Evolutionary conservation across 35 echinoderm and acorn worm species (phyloP).

Genomic region (Holothuria glaberrima): DNA sequence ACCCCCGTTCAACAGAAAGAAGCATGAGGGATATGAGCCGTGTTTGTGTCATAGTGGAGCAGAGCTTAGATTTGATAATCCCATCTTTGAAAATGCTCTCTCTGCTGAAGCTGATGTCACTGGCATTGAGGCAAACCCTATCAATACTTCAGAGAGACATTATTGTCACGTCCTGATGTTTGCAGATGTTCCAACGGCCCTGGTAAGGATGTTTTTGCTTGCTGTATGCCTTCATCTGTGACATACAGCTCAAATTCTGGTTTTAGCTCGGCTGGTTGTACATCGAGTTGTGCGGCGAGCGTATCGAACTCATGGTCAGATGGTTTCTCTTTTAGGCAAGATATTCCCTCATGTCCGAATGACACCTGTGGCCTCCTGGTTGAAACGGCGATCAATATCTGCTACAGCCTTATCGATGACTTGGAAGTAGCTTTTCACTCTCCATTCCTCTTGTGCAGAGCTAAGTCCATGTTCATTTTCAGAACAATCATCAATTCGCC

Average conservation of each 20-base stretch:
- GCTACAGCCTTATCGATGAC: background rate
- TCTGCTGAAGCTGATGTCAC: background rate
- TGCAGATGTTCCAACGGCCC: no score
- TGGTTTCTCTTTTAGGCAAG: background rate
- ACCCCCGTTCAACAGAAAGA: background rate
- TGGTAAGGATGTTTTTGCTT: no score
- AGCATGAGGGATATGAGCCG: slow-evolving; percentile 2
- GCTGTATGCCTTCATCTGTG: no score
- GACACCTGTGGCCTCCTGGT: background rate
- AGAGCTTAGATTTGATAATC: background rate
- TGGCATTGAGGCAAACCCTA: no score
- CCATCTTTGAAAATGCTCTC: slow-evolving; percentile 1
- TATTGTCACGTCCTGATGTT: no score
- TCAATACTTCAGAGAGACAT: no score
- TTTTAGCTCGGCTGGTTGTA: no score
- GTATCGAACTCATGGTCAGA: no score
- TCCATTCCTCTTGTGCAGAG: background rate
- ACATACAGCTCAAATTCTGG: no score
- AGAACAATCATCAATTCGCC: background rate
- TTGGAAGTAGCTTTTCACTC: slow-evolving; percentile 15
- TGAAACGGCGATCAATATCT: slow-evolving; percentile 14
- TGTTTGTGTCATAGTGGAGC: background rate
- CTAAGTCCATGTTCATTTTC: slow-evolving; percentile 10
- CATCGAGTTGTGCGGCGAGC: no score
- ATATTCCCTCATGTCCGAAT: background rate